Base-by-base conservation (phyloP, 2,113 vertebrate genomes). In the Eupsittula cactorum region DNA sequence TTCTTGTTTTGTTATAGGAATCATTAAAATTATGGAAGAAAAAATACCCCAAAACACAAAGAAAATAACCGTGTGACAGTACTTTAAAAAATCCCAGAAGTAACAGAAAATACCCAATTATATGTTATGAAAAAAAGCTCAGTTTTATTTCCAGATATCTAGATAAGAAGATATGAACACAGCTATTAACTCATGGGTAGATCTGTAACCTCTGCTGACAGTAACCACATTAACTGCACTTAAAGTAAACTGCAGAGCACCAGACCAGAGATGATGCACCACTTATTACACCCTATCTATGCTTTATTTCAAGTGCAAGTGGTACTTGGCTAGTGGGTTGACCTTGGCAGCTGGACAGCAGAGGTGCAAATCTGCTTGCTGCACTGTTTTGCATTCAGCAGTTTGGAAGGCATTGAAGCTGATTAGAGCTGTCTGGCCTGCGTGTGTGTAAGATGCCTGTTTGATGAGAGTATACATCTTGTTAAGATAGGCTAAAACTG, bases 401-500 rank as follows among this genome's bases (percentile, higher is more conserved):
- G 21, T 55, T 28, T 41, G 80, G 64, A 84, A 93, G 65, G 73
- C 42, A 6, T 11, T 0, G 7, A 19, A 50, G 68, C 55, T 3
- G 17, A 28, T 64, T 29, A 5, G 21, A 80, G 41, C 82, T 52
- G 29, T 37, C 86, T 81, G 64, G 35, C 29, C 64, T 79, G 62
- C 24, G 1, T n/a, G 55, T 39, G 60, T 39, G 33, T 12, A n/a
- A 70, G 60, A 49, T 76, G 62, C 0, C 0, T 20, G 13, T 60
- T n/a, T 60, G 47, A 52, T 71, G 86, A 70, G 87, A 76, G 62
- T 7, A 35, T 47, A 37, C 0, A 0, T 88, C 86, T 68, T n/a
- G 35, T 76, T 57, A 47, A 84, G 93, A 84, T 37, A 79, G 83
- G 69, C 70, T 86, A 64, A 91, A 93, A 93, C 83, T 60, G 92